phyloP scores from a whole-genome alignment of 2,888 invertebrate genomes.

The Fissipunctia ypsillon region DNA sequence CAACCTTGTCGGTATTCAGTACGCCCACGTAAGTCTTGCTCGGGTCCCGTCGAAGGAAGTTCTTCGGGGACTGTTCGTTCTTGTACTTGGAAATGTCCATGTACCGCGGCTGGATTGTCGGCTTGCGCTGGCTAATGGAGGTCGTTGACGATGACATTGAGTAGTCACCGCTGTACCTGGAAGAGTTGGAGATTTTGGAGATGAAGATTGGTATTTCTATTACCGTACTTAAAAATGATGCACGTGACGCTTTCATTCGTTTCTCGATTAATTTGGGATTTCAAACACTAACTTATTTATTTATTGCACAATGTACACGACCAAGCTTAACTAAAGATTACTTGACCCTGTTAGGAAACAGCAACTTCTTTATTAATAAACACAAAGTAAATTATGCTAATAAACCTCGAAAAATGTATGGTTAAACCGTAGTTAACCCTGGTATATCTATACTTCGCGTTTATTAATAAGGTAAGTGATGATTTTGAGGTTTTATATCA shows the following conservation, averaged over 20 bases:
- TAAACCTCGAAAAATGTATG: not conserved
- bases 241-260: not conserved
- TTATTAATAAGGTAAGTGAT: not conserved
- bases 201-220: not conserved
- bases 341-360: not conserved
- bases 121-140: conserved; percentile 79
- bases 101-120: conserved; percentile 86
- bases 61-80: conserved; percentile 85
- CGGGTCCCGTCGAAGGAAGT: conserved; percentile 90
- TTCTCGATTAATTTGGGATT: not conserved
- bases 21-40: conserved; percentile 88
- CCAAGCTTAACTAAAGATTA: too few species aligned
- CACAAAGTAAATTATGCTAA: not conserved
- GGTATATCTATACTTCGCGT: not conserved
- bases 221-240: not conserved
- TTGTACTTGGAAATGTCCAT: conserved; percentile 92
- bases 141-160: conserved; percentile 89
- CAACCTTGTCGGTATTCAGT: conserved; percentile 69
- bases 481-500: too few species aligned
- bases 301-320: not conserved
- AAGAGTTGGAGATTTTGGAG: not conserved
- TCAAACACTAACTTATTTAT: not conserved
- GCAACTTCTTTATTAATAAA: not conserved
- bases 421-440: not conserved
- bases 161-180: conserved; percentile 88